A percentile compares a stretch with the other conserved stretches of the same genome.
Evolutionary conservation across 1,140 invertebrate genomes (phyloP).

Genomic region (Drosophila ironensis): DNA sequence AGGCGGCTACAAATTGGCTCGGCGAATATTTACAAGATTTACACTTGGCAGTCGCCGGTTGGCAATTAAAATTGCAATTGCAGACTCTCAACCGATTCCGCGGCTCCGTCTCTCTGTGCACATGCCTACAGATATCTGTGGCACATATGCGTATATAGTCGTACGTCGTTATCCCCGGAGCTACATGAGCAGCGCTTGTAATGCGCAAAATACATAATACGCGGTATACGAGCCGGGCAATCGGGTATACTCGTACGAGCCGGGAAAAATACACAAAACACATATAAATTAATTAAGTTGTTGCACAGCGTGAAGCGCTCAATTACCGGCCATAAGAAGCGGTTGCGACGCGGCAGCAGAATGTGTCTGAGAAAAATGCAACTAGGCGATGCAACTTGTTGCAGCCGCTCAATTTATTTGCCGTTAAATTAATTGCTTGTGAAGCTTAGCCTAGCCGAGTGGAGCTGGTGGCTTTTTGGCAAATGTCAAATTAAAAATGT

Average conservation of each 20-base stretch:
- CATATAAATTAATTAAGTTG: constrained; percentile 79
- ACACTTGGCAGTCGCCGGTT: constrained; percentile 31
- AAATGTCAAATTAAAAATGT: constrained; percentile 80
- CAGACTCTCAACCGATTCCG: constrained; percentile 41
- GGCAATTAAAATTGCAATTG: constrained; percentile 74
- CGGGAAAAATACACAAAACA: constrained; percentile 38
- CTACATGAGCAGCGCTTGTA: constrained; percentile 60
- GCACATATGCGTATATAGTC: constrained; percentile 10
- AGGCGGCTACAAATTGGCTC: constrained; percentile 71
- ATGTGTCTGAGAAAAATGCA: constrained; percentile 79
- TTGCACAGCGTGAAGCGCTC: constrained; percentile 78
- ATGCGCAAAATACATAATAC: constrained; percentile 59
- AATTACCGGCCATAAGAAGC: constrained; percentile 49
- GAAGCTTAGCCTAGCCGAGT: constrained; percentile 65
- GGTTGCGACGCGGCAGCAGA: constrained; percentile 37
- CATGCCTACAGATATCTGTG: constrained; percentile 23
- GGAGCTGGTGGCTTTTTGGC: constrained; percentile 53
- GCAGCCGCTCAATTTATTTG: constrained; percentile 62
- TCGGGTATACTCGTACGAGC: too few relatives aligned
- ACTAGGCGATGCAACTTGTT: constrained; percentile 69
- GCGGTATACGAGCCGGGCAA: constrained; percentile 38
- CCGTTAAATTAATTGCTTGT: constrained; percentile 77
- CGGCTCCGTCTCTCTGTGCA: not conserved
- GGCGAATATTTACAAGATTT: constrained; percentile 70
- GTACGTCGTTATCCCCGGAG: constrained; percentile 28